These are phyloP conservation scores for Pammene aurita DNA, from an alignment of 2,888 invertebrate species.

Conservation along the genomic window DNA sequence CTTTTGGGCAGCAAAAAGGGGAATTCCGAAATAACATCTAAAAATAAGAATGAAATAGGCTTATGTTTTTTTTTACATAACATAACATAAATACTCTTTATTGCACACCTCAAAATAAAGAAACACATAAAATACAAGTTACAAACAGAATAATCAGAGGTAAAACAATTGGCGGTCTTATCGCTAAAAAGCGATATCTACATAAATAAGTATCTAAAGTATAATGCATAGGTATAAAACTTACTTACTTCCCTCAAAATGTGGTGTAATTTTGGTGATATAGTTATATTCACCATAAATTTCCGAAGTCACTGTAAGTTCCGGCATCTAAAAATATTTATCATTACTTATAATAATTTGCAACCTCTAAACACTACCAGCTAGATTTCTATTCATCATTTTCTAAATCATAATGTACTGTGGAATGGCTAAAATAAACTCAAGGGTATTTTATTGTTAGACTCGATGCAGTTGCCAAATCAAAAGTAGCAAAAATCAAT, in stretches of 20 bases:
- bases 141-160: too few species aligned
- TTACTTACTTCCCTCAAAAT: slow-evolving; percentile 76
- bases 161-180: too few species aligned
- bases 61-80: slow-evolving; percentile 22
- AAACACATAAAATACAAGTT: too few species aligned
- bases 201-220: not conserved
- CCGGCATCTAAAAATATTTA: slow-evolving; percentile 73
- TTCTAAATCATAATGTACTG: slow-evolving; percentile 25
- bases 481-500: slow-evolving; percentile 24
- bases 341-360: slow-evolving; percentile 42
- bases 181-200: too few species aligned
- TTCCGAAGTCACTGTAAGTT: slow-evolving; percentile 87
- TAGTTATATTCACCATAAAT: slow-evolving; percentile 88
- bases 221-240: slow-evolving; percentile 8
- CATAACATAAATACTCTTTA: too few species aligned
- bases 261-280: slow-evolving; percentile 74
- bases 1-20: slow-evolving; percentile 83
- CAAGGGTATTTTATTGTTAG: slow-evolving; percentile 41
- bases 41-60: slow-evolving; percentile 52
- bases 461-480: slow-evolving; percentile 36
- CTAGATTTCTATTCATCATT: slow-evolving; percentile 20
- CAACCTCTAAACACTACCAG: not conserved
- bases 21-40: slow-evolving; percentile 89
- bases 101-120: too few species aligned
- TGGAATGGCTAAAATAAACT: slow-evolving; percentile 37